A percentile compares a stretch with the other conserved stretches of the same genome.
Evolutionary conservation across 2,888 invertebrate species (phyloP).

Genomic region (Machimus atricapillus): DNA sequence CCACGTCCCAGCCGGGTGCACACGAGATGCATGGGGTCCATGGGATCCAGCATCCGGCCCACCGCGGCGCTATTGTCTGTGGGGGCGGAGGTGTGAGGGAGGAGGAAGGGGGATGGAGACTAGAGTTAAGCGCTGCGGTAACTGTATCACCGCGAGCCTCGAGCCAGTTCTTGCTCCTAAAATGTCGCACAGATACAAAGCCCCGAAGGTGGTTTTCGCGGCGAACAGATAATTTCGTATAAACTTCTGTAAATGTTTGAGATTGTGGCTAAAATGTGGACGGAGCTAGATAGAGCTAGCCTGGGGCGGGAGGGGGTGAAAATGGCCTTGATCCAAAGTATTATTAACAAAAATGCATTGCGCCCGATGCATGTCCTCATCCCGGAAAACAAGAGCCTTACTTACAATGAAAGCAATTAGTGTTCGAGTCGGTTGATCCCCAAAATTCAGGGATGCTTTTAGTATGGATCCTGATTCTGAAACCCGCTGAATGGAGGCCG

Average conservation of each 20-base stretch:
- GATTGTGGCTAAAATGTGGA: conserved; percentile 4
- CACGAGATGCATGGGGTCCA: neutral
- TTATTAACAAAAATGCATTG: conserved; percentile 32
- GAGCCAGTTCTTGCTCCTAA: neutral
- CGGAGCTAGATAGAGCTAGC: no score
- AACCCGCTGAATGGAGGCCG: neutral
- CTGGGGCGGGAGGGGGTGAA: neutral
- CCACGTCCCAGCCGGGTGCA: neutral
- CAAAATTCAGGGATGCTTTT: neutral
- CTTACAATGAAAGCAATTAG: conserved; percentile 34
- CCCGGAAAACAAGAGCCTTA: neutral
- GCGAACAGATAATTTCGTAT: conserved; percentile 33
- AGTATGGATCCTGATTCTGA: neutral
- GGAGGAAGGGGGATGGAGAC: neutral
- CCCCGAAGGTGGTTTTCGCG: conserved; percentile 34
- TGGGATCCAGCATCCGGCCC: neutral
- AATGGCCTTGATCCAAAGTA: neutral
- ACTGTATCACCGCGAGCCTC: neutral
- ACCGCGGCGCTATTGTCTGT: neutral
- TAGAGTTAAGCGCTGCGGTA: neutral
- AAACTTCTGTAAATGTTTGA: conserved; percentile 34
- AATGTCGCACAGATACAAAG: conserved; percentile 30
- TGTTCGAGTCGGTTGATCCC: neutral
- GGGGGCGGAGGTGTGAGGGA: neutral
- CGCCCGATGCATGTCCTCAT: neutral